Percentiles rank a stretch among this genome's conserved stretches.
Conservation (phyloP, 2,888 invertebrate species). For the Melipona bicolor region DNA sequence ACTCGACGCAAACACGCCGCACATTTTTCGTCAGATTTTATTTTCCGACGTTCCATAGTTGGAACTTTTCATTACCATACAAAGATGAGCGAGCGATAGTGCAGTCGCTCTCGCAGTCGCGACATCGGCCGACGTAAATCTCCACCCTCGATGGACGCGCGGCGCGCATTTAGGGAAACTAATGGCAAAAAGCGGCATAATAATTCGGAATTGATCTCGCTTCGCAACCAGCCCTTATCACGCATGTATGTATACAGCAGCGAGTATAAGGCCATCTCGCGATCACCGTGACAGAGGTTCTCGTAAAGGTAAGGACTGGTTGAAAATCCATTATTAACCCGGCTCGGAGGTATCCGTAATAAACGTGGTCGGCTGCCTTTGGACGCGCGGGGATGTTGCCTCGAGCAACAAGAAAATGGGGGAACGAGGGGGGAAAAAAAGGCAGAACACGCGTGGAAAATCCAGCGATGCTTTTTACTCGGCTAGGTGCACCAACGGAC, state of each 20-base stretch:
- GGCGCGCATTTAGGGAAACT: constrained; percentile 79
- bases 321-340: constrained; percentile 82
- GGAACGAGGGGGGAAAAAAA: neutral
- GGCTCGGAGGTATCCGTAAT: constrained; percentile 68
- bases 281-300: constrained; percentile 73
- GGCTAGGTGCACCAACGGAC: neutral
- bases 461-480: neutral
- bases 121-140: constrained; percentile 40
- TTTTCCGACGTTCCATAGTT: neutral
- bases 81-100: constrained; percentile 1
- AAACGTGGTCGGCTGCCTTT: constrained; percentile 58
- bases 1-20: neutral
- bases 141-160: constrained; percentile 40
- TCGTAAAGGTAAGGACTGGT: constrained; percentile 80
- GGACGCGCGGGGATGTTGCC: constrained; percentile 16
- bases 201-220: constrained; percentile 68
- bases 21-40: too few species aligned
- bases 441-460: constrained; percentile 12
- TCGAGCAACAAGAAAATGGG: neutral
- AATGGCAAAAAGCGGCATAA: constrained; percentile 79
- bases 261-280: constrained; percentile 64
- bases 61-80: constrained; percentile 19
- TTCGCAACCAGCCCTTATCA: constrained; percentile 70
- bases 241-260: constrained; percentile 79
- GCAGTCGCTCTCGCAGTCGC: neutral